Base-by-base conservation (phyloP, 2,888 invertebrate species). In the Aromia moschata region DNA sequence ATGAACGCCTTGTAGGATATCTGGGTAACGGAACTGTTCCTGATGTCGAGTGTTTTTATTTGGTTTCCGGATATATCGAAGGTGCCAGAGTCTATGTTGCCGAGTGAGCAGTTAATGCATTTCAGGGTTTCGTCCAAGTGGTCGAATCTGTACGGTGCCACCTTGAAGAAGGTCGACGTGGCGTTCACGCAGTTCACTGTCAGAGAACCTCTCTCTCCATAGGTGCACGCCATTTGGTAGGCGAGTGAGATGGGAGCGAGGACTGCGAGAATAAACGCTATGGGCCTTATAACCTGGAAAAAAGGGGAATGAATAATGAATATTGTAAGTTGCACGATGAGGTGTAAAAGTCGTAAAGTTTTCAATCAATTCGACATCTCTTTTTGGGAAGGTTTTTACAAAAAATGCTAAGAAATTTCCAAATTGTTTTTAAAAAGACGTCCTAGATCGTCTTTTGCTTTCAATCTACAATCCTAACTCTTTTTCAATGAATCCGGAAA, bases 31-130 rank as follows among this genome's bases (percentile, higher is more conserved):
- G 73, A 69, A 51, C 71, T 70, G 25, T 70, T 71, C 36, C 67
- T 65, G 38, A 77, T 62, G 51, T 74, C 74, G 20, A 77, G 47
- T 14, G 60, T 71, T 58, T 71, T 72, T 30, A 76, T 77, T 55
- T 75, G 74, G 55, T 80, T 80, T 9, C 77, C 79, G 10, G 74
- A 70, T 17, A 80, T 74, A 58, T 80, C 80, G 53, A 80, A 80
- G 2, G 74, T 74, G 37, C 76, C 75, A n/a, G 67, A 37, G 11
- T 71, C 74, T 7, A 80, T 53, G 0, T 59, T 57, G 7, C 67
- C 65, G 41, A 80, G 62, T 11, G 62, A 69, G 60, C 80, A 80
- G 31, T 74, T 74, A 0, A 73, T 11, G 56, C 80, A 80, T 18
- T 71, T 62, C 1, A 80, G 63, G 1, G 79, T 79, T 69, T 79